Evolutionary conservation across 2,888 invertebrate species (phyloP).

Genomic region (Poecilus cupreus): DNA sequence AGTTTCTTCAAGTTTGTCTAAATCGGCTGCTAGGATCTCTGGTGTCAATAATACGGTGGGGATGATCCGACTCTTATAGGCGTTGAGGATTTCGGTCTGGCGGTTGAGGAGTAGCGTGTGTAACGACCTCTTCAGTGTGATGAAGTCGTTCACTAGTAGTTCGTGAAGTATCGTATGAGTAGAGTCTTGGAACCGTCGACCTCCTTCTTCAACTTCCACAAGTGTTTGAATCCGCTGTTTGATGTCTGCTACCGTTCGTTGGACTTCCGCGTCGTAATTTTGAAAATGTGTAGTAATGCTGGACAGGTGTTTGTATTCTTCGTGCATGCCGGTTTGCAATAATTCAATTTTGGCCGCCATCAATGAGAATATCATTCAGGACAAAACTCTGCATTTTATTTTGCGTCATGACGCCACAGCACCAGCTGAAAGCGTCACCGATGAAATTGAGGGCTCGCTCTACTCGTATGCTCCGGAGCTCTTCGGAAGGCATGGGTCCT

Average conservation of each 20-base stretch:
- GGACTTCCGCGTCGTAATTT: background rate
- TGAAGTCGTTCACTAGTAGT: background rate
- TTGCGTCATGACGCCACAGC: slow-evolving; percentile 53
- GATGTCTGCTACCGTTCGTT: background rate
- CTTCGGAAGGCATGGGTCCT: background rate
- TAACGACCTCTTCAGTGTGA: background rate
- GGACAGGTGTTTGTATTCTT: background rate
- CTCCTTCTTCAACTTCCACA: background rate
- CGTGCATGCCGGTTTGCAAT: slow-evolving; percentile 10
- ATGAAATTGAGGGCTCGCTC: slow-evolving; percentile 41
- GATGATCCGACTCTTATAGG: background rate
- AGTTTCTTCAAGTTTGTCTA: background rate
- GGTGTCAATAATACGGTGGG: slow-evolving; percentile 1
- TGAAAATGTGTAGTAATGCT: background rate
- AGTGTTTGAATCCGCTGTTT: background rate
- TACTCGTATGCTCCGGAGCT: background rate
- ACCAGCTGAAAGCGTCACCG: slow-evolving; percentile 52
- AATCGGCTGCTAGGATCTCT: background rate
- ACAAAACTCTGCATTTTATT: slow-evolving; percentile 14
- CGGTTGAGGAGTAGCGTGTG: background rate
- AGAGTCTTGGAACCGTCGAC: background rate
- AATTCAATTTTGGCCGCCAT: background rate
- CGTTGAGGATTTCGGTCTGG: slow-evolving; percentile 16
- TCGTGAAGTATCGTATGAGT: background rate
- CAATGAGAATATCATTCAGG: slow-evolving; percentile 3